These are phyloP conservation scores for Geophilus truncorum DNA, from an alignment of 2,888 invertebrate genomes.

Conservation along the genomic window DNA sequence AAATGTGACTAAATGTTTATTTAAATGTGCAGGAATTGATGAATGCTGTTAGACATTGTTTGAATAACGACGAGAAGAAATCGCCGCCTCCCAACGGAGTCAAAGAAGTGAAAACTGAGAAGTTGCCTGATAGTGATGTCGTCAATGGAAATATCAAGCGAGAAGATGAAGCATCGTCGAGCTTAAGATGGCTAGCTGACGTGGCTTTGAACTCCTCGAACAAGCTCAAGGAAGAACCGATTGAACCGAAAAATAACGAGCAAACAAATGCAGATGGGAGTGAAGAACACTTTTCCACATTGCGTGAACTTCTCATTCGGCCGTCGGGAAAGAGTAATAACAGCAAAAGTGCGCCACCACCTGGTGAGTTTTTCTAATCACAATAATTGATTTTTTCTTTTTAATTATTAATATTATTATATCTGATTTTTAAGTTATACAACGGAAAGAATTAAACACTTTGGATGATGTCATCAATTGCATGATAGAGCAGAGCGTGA, in stretches of 20 bases:
- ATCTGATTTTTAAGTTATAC: neutral
- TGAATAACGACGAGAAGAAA: neutral
- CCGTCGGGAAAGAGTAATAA: constrained; percentile 54
- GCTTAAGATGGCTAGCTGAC: constrained; percentile 62
- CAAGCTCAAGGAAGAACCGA: constrained; percentile 38
- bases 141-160: constrained; percentile 42
- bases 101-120: constrained; percentile 51
- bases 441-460: constrained; percentile 61
- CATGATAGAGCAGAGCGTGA: constrained; percentile 63
- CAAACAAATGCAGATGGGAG: constrained; percentile 60
- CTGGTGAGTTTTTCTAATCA: constrained; percentile 31
- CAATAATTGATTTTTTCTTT: neutral
- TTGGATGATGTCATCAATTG: constrained; percentile 74
- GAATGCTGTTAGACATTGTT: constrained; percentile 39
- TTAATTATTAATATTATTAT: neutral
- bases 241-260: constrained; percentile 45
- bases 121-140: constrained; percentile 48
- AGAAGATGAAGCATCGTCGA: constrained; percentile 48
- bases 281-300: constrained; percentile 67
- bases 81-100: constrained; percentile 43
- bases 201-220: constrained; percentile 57
- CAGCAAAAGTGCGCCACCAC: constrained; percentile 50
- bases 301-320: constrained; percentile 71
- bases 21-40: constrained; percentile 41
- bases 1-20: constrained; percentile 29